Percentiles rank a stretch among this genome's conserved stretches.
These are phyloP conservation scores for Cheilosia soror DNA, from an alignment of 2,888 invertebrate genomes.

Conservation along the genomic window DNA sequence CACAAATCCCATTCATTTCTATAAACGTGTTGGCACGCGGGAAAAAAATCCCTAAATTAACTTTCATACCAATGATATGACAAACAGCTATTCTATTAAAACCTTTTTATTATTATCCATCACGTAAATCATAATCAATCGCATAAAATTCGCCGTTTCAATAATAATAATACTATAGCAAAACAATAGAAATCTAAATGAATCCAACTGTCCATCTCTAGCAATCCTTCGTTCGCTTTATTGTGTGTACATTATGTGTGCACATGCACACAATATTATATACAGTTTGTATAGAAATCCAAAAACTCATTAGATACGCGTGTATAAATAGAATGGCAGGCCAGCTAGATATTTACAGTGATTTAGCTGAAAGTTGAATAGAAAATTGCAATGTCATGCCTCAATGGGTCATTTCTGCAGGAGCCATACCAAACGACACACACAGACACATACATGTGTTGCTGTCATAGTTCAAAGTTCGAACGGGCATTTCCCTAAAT, in stretches of 20 bases:
- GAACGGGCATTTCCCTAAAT: not conserved
- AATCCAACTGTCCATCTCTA: not conserved
- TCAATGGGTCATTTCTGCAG: slow-evolving; percentile 16
- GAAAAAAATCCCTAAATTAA: too few relatives aligned
- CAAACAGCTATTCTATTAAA: not conserved
- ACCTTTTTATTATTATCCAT: not conserved
- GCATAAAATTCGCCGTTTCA: slow-evolving; percentile 3
- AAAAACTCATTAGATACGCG: slow-evolving; percentile 27
- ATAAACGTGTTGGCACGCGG: too few relatives aligned
- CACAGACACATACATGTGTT: not conserved
- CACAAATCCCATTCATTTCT: too few relatives aligned
- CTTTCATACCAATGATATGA: not conserved
- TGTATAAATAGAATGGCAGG: not conserved
- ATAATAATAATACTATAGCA: slow-evolving; percentile 1
- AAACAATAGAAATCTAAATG: not conserved
- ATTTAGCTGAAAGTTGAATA: slow-evolving; percentile 30
- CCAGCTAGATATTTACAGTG: slow-evolving; percentile 3
- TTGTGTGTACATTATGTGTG: not conserved
- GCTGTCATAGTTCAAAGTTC: slow-evolving; percentile 26
- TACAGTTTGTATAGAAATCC: not conserved
- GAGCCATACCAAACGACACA: slow-evolving; percentile 3
- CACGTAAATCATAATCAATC: slow-evolving; percentile 10
- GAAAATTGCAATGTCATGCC: slow-evolving; percentile 47
- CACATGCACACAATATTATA: not conserved
- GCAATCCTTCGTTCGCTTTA: not conserved